Percentiles rank a stretch among this genome's conserved stretches.
Conservation (phyloP, 2,888 invertebrate species). For the Argyresthia albistria region DNA sequence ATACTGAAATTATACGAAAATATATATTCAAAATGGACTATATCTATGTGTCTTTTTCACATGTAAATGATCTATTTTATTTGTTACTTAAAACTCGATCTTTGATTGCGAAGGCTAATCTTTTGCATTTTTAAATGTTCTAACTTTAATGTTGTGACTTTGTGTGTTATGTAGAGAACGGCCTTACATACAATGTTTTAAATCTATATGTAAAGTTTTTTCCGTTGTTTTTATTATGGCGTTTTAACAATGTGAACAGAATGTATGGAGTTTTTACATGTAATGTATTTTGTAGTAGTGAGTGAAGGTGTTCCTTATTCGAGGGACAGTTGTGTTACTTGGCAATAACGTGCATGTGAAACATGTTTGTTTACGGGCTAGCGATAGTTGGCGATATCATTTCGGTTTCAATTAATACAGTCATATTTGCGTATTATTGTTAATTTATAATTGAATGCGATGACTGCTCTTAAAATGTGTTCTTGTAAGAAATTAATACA, state of each 20-base stretch:
- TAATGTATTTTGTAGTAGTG: not conserved
- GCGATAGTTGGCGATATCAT: no score
- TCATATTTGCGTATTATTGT: conserved; percentile 6
- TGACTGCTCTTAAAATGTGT: conserved; percentile 64
- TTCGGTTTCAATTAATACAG: not conserved
- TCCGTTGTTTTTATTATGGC: not conserved
- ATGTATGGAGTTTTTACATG: not conserved
- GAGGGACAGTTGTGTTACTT: not conserved
- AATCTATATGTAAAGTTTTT: conserved; percentile 11
- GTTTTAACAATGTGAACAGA: no score
- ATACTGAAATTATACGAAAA: conserved; percentile 36
- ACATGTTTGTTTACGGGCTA: no score
- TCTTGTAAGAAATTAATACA: conserved; percentile 62
- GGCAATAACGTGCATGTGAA: not conserved
- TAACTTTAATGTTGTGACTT: conserved; percentile 23
- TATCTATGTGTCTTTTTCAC: conserved; percentile 26
- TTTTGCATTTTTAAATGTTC: conserved; percentile 16
- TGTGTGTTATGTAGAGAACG: conserved; percentile 34
- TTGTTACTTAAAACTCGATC: conserved; percentile 21
- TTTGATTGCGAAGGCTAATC: conserved; percentile 14
- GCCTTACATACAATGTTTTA: conserved; percentile 25
- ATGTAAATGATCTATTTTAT: conserved; percentile 23
- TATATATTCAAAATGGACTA: conserved; percentile 43
- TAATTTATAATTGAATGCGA: conserved; percentile 29
- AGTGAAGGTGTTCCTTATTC: not conserved